These are phyloP conservation scores for Pterobdella sp. DNA, from an alignment of 2,888 invertebrate species.

Conservation along the genomic window DNA sequence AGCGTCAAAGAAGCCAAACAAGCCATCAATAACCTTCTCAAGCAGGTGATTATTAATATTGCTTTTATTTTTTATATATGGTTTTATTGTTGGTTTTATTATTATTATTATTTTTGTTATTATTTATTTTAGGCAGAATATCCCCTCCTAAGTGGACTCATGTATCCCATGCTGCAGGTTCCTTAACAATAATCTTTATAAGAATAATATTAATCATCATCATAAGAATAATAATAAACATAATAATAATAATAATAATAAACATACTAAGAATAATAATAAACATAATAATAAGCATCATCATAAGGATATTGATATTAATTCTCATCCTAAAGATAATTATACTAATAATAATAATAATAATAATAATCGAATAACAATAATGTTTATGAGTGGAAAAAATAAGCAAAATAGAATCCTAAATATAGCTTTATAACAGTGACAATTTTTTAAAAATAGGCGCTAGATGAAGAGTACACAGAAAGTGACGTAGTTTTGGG, in stretches of 20 bases:
- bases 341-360: neutral
- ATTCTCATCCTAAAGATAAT: neutral
- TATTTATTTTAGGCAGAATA: constrained; percentile 70
- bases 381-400: neutral
- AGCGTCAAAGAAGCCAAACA: constrained; percentile 97
- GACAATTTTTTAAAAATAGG: constrained; percentile 56
- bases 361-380: neutral
- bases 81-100: neutral
- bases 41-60: constrained; percentile 63
- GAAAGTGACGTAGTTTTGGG: constrained; percentile 99
- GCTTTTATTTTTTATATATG: neutral
- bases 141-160: constrained; percentile 82
- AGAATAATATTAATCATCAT: neutral
- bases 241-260: neutral
- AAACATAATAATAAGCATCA: neutral
- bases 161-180: constrained; percentile 75
- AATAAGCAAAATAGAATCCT: neutral
- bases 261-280: neutral
- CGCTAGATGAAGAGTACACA: constrained; percentile 92
- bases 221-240: neutral
- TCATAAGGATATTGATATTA: neutral
- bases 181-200: neutral
- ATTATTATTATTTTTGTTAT: neutral
- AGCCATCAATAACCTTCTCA: constrained; percentile 98
- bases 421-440: too few relatives aligned